Percentiles rank a stretch among this genome's conserved stretches.
Evolutionary conservation across 2,888 invertebrate species (phyloP).

Genomic region (Toxonevra muliebris): DNA sequence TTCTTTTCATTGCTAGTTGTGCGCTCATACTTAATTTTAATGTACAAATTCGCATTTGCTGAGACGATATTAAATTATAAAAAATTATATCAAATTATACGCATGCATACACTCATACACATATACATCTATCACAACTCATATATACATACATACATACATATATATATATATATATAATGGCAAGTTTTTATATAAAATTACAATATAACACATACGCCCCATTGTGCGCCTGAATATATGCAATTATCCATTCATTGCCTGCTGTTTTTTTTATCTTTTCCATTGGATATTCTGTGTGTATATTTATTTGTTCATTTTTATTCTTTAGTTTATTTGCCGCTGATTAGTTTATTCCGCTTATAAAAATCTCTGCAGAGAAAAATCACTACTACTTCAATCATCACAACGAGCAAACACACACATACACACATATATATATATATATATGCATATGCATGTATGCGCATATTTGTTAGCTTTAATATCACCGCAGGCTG

Average conservation of each 20-base stretch:
- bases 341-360: constrained; percentile 11
- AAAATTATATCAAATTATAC: background rate
- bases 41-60: background rate
- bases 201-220: background rate
- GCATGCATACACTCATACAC: background rate
- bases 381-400: background rate
- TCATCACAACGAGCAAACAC: too few relatives aligned
- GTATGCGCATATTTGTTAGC: constrained; percentile 24
- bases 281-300: background rate
- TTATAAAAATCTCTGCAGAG: background rate
- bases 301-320: background rate
- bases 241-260: background rate
- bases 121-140: background rate
- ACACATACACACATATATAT: background rate
- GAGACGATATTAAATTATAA: background rate
- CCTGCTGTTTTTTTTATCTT: background rate
- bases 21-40: too few relatives aligned
- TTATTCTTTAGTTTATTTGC: background rate
- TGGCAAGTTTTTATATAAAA: background rate
- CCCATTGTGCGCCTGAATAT: background rate
- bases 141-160: background rate
- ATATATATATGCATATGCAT: constrained; percentile 10
- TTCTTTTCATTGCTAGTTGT: too few relatives aligned
- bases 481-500: constrained; percentile 33
- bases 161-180: background rate